Conservation (phyloP, 2,888 invertebrate species). For the Tholera decimalis region DNA sequence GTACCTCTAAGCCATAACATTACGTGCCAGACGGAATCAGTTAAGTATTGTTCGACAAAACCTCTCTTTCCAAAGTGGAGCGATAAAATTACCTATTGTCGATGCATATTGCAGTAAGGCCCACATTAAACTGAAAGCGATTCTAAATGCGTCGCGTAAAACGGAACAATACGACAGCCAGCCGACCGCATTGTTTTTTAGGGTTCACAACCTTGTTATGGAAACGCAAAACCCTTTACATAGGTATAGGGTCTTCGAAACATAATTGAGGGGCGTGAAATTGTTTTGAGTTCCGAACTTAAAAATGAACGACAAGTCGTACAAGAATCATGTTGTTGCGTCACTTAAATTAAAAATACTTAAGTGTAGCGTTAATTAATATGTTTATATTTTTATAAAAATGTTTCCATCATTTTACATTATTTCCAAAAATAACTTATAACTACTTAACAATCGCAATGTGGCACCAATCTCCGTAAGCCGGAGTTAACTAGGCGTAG, state of each 20-base stretch:
- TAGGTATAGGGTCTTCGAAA: not conserved
- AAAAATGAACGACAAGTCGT: not conserved
- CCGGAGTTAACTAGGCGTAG: no score
- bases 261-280: not conserved
- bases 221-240: constrained; percentile 1
- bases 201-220: constrained; percentile 14
- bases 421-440: no score
- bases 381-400: no score
- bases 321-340: no score
- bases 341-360: no score
- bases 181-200: constrained; percentile 66
- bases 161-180: constrained; percentile 69
- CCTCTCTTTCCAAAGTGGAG: constrained; percentile 73
- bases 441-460: no score
- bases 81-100: constrained; percentile 86
- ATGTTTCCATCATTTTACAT: no score
- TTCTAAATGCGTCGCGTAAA: constrained; percentile 83
- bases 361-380: no score
- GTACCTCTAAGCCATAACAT: constrained; percentile 51
- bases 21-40: constrained; percentile 65
- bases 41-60: constrained; percentile 71
- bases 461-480: no score
- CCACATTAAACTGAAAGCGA: constrained; percentile 85
- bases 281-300: not conserved
- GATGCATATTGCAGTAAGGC: constrained; percentile 79